Evolutionary conservation across 1,140 invertebrate genomes (phyloP), one percentile per base, ranked within the genome.

Genomic region (Papilio xuthus): DNA sequence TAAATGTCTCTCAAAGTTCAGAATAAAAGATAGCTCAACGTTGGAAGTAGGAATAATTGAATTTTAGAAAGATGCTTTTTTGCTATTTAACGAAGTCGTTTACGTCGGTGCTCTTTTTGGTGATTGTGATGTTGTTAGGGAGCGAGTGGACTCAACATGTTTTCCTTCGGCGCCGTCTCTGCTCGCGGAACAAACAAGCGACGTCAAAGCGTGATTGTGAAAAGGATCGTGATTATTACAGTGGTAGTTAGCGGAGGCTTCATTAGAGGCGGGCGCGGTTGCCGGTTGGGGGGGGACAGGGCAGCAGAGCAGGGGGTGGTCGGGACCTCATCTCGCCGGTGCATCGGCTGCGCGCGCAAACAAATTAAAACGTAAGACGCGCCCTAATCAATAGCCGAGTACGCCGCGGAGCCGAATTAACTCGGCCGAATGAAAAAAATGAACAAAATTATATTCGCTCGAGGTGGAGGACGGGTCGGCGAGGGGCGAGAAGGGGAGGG

Each of bases 341-440:
- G 91, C 91, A 92, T 92, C 88, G 84, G 88, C 88, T 93, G 92
- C 92, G 92, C 92, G 92, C 92, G 92, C 92, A 93, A 93, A 93
- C 92, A 93, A 93, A 93, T 93, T 93, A 93, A 93, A 93, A 92
- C 89, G 90, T 92, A 93, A 93, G 92, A 93, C 92, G 92, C 92
- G 90, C 91, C 92, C 92, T 93, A 93, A 93, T 93, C 92, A 93
- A 93, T 93, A 93, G 92, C 92, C 88, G 90, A 88, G 88, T 90
- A 87, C 88, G 90, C 90, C 90, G 90, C 88, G 88, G 89, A 91
- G 92, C 90, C 89, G 91, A 93, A 93, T 93, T 93, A 93, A 92
- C 91, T 91, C 91, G 89, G 83, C 91, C 90, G 90, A 92, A 92
- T 92, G 89, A 93, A 92, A 93, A 86, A 93, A 93, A 93, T 93